Base-by-base conservation (phyloP, 1,140 invertebrate genomes). In the Temnothorax nylanderi region DNA sequence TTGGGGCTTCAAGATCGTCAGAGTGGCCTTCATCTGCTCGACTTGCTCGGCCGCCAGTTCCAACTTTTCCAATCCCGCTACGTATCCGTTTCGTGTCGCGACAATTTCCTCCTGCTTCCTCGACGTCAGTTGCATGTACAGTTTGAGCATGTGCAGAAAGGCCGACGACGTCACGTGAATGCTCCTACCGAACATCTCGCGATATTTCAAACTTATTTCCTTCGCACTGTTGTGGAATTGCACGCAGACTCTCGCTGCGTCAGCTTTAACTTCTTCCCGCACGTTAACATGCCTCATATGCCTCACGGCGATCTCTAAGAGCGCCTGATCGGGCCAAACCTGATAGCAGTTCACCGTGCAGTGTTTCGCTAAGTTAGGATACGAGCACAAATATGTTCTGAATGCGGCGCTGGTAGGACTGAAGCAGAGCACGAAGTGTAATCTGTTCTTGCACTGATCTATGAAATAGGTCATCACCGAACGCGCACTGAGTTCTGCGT, bases 261-360 rank as follows among this genome's bases (percentile, higher is more conserved):
- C 90, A 16, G 87, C 56, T 91, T 96, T 96, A 2, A 96, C 90
- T 1, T 95, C 92, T 37, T 96, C 95, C 47, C 93, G 93, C 8
- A 94, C 82, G 44, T 96, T 94, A 84, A 96, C 96, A n/a, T 96
- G 95, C 11, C 94, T 91, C 37, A 97, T 92, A 90, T 97, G 97
- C 91, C 96, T 96, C 62, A 96, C 95, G 6, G 97, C 97, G n/a
- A 98, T 96, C 85, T 97, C 95, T 56, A 97, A 95, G 1, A 98
- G 94, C 21, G 97, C 97, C 93, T 97, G 97, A 62, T 96, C 95
- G 8, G 97, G 97, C 97, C 97, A 98, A 11, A 96, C 94, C 86
- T 97, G 96, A 92, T 97, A 97, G 96, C 97, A 98, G 93, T 97
- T 97, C 64, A 97, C 96, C 10, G 96, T 97, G 91, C 97, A 98